Evolutionary conservation across 2,888 invertebrate species (phyloP), one percentile per base, ranked within the genome.

Genomic region (Girardia tigrina): DNA sequence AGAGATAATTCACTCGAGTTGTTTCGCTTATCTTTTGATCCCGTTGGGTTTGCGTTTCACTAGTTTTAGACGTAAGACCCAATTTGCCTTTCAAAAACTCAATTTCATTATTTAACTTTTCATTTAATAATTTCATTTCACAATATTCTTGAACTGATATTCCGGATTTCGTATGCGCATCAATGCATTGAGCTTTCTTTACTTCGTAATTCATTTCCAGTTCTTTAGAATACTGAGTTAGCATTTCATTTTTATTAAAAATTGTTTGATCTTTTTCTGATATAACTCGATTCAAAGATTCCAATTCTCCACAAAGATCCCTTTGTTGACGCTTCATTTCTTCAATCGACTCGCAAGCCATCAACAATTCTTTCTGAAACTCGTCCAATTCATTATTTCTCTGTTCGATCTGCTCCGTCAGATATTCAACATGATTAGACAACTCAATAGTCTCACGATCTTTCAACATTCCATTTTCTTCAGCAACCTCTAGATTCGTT

Each of bases 171-270:
- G 56, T n/a, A 20, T 56, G n/a, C n/a, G 4, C 20, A 20, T 56
- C 56, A 6, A 23, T 8, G n/a, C 23, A 23, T 12, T 20, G n/a
- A 20, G n/a, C 23, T 20, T 56, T 4, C 6, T 20, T 56, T 16
- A 56, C 4, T n/a, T 56, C 56, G 23, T 56, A 56, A 56, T 56
- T 56, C 56, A 56, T 56, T 56, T 56, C 56, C n/a, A 56, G 4
- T 56, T 56, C 56, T 56, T 56, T 56, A n/a, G 20, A 4, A n/a
- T 56, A 56, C 23, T 56, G 56, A 56, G n/a, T 56, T 16, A 56
- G 23, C n/a, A 56, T 20, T 56, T 56, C 56, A n/a, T 56, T 56
- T 56, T 56, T 56, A n/a, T 23, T 56, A 56, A 20, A 20, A n/a
- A 56, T 56, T 8, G 2, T 8, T 16, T 56, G 56, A 56, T 56